A percentile compares a stretch with the other conserved stretches of the same genome.
These are phyloP conservation scores for Apodemia zela DNA, from an alignment of 2,888 invertebrate genomes.

Conservation along the genomic window DNA sequence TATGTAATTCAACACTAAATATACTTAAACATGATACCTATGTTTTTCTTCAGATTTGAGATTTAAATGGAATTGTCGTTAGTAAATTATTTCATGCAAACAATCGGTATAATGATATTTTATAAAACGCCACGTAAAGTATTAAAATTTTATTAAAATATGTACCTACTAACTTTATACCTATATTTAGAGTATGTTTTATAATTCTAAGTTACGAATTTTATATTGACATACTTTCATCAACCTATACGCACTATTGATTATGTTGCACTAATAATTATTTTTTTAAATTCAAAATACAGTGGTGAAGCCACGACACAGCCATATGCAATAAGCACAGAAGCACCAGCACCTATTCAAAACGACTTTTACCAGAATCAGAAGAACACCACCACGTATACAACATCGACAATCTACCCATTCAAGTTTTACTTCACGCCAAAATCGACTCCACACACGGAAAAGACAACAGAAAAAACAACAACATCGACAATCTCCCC, in stretches of 20 bases:
- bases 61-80: too few relatives aligned
- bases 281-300: constrained; percentile 50
- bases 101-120: too few relatives aligned
- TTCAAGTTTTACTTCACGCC: constrained; percentile 43
- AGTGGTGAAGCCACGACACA: constrained; percentile 72
- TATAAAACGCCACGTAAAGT: too few relatives aligned
- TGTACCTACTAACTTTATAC: too few relatives aligned
- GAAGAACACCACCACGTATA: constrained; percentile 35
- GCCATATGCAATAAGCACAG: constrained; percentile 64
- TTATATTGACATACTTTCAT: not conserved
- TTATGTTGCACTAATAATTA: constrained; percentile 49
- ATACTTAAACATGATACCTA: too few relatives aligned
- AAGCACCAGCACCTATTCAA: constrained; percentile 46
- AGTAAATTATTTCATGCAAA: too few relatives aligned
- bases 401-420: constrained; percentile 40
- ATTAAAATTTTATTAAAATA: too few relatives aligned
- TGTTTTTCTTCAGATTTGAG: too few relatives aligned
- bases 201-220: not conserved
- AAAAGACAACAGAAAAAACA: constrained; percentile 40
- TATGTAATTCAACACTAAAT: too few relatives aligned
- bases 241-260: not conserved
- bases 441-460: constrained; percentile 39
- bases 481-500: constrained; percentile 46
- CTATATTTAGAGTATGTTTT: not conserved
- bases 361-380: constrained; percentile 44